A percentile compares a stretch with the other conserved stretches of the same genome.
These are phyloP conservation scores for Nettapus auritus DNA, from an alignment of 2,113 vertebrate species.

Conservation along the genomic window DNA sequence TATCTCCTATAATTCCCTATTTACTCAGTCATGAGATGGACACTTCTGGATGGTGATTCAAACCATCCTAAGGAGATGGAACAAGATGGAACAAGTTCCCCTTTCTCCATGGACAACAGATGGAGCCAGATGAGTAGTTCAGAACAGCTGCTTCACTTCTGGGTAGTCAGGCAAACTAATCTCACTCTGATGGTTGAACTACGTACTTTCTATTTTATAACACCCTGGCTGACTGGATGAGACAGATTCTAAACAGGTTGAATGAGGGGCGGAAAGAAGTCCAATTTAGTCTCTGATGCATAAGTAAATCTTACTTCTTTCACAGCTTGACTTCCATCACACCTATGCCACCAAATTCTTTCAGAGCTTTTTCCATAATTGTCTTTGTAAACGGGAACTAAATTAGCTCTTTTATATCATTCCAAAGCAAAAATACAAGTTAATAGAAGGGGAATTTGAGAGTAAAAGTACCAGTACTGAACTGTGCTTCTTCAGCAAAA, in stretches of 20 bases:
- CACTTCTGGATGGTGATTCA: neutral
- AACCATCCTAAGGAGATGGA: neutral
- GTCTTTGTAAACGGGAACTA: neutral
- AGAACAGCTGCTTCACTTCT: neutral
- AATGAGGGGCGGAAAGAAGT: neutral
- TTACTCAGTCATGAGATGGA: neutral
- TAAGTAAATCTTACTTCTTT: neutral
- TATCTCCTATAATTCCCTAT: neutral
- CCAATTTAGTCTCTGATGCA: neutral
- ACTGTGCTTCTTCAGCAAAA: neutral
- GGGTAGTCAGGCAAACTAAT: neutral
- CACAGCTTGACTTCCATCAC: neutral
- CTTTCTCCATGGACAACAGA: neutral
- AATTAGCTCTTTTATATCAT: neutral
- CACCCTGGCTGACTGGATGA: neutral
- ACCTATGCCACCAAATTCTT: neutral
- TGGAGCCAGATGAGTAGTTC: neutral
- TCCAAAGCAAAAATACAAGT: neutral
- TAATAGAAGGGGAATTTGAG: neutral
- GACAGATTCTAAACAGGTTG: neutral
- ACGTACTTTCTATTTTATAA: neutral
- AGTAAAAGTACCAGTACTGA: neutral
- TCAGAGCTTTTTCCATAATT: neutral
- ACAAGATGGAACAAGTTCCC: neutral
- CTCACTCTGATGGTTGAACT: neutral